Evolutionary conservation across 2,113 vertebrate genomes (phyloP).

Genomic region (Prinia subflava): DNA sequence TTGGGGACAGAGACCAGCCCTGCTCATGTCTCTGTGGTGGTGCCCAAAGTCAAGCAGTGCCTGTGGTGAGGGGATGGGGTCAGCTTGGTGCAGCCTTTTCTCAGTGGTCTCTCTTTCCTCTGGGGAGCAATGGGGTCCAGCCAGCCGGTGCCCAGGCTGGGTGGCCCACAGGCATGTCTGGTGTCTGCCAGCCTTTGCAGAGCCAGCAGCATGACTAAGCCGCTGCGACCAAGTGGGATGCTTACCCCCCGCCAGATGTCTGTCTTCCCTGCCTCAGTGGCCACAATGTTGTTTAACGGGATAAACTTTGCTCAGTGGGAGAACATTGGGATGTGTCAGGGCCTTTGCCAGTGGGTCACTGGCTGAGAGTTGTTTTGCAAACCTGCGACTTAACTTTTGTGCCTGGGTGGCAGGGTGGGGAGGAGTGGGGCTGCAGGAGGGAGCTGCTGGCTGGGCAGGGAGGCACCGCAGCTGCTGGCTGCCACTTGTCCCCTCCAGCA

Average conservation of each 20-base stretch:
- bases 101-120: neutral
- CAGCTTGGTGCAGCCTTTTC: fast-evolving
- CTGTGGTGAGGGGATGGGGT: neutral
- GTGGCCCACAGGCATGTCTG: neutral
- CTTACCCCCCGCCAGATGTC: neutral
- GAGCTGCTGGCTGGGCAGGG: neutral
- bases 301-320: neutral
- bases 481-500: neutral
- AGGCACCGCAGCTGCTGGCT: neutral
- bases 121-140: neutral
- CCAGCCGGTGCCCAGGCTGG: neutral
- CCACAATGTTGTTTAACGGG: neutral
- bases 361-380: neutral
- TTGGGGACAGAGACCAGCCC: neutral
- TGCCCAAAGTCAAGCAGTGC: neutral
- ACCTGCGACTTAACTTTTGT: neutral
- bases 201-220: neutral
- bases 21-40: fast-evolving
- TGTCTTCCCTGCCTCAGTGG: neutral
- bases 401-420: neutral
- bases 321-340: neutral
- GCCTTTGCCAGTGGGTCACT: neutral
- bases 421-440: neutral
- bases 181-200: neutral
- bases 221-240: neutral